Conservation (phyloP, 2,113 vertebrate species). For the Mola mola region DNA sequence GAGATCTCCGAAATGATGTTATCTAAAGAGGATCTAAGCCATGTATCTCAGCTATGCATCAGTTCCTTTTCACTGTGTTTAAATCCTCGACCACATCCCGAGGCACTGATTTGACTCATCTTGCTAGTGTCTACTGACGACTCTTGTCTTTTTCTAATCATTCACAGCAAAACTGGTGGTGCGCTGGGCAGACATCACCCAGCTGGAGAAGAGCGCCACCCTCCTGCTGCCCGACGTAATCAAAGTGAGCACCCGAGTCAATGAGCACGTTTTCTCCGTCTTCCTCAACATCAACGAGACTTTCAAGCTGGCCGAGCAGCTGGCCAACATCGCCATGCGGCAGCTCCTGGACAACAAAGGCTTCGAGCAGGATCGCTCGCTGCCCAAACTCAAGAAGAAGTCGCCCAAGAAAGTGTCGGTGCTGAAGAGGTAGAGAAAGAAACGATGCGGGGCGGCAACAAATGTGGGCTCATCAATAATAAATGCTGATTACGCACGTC, state of each 20-base stretch:
- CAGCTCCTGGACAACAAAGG: conserved; percentile 97
- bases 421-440: conserved; percentile 88
- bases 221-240: conserved; percentile 93
- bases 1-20: too few relatives aligned
- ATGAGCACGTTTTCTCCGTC: conserved; percentile 94
- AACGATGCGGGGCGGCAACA: not conserved
- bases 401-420: conserved; percentile 96
- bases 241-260: conserved; percentile 92
- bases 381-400: conserved; percentile 97
- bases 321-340: conserved; percentile 98
- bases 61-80: too few relatives aligned
- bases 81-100: too few relatives aligned
- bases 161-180: conserved; percentile 91
- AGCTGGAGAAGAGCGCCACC: conserved; percentile 94
- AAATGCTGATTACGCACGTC: not conserved
- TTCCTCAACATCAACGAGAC: conserved; percentile 98
- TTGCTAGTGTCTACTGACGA: too few relatives aligned
- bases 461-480: conserved; percentile 1
- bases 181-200: conserved; percentile 97
- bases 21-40: too few relatives aligned
- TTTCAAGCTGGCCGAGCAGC: conserved; percentile 97
- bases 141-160: too few relatives aligned
- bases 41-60: too few relatives aligned
- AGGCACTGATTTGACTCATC: too few relatives aligned
- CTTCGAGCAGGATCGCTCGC: conserved; percentile 94